These are phyloP conservation scores for Labeo calbasu DNA, from an alignment of 2,797 vertebrate species.

Conservation along the genomic window DNA sequence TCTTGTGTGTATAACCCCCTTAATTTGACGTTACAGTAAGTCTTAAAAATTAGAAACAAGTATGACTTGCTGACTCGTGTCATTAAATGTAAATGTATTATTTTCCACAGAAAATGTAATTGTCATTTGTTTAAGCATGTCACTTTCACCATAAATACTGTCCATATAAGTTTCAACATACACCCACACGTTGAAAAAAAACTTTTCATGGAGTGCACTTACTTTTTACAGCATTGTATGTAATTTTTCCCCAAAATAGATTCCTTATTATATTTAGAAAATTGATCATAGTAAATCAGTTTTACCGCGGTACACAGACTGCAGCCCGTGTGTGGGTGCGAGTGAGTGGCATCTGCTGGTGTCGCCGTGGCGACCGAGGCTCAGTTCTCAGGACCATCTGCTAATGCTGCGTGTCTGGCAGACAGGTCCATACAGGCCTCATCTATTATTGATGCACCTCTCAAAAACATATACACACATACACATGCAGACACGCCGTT, in stretches of 20 bases:
- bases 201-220: no score
- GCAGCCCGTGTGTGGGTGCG: slow-evolving; percentile 23
- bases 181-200: not conserved
- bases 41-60: no score
- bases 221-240: not conserved
- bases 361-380: slow-evolving; percentile 45
- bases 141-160: not conserved
- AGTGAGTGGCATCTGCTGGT: slow-evolving; percentile 46
- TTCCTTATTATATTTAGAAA: not conserved
- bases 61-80: not conserved
- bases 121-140: not conserved
- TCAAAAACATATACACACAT: slow-evolving; percentile 45
- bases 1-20: not conserved
- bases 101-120: no score
- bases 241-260: not conserved
- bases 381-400: slow-evolving; percentile 59
- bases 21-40: no score
- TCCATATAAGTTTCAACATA: not conserved
- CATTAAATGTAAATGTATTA: not conserved
- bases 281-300: not conserved
- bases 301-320: slow-evolving; percentile 16
- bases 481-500: slow-evolving; percentile 28
- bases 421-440: slow-evolving; percentile 53
- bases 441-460: slow-evolving; percentile 64
- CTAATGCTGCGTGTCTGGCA: slow-evolving; percentile 60